Base-by-base conservation (phyloP, 2,113 vertebrate genomes). In the Colistium nudipinnis region DNA sequence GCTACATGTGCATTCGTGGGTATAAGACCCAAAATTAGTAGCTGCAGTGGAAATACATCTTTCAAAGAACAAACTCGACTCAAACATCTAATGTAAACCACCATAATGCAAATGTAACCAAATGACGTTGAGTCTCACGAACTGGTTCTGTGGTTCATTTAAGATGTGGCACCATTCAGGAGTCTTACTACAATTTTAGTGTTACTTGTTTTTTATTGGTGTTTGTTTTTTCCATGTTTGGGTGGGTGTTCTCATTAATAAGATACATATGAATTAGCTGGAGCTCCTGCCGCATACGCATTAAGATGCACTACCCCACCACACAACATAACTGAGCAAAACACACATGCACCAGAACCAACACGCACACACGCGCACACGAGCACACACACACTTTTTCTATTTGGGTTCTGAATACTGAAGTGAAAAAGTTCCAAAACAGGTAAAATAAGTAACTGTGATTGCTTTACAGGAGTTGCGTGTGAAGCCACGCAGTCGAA, bases 191-290 rank as follows among this genome's bases (percentile, higher is more conserved):
- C 60, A 47, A 85, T 49, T 51, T 33, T 48, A 83, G 82, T 80
- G 78, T 87, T 88, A 49, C 41, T 71, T 52, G 62, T 71, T 25
- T 84, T 87, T 87, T 86, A 86, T 83, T 89, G 68, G 54, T 64
- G 80, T 82, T 87, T 88, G 64, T 84, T 82, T 73, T 79, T 41
- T 25, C 73, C 82, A 72, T 7, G 27, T 59, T 82, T 77, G 74
- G 31, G 74, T n/a, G 80, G 75, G 73, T 68, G 86, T 78, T 84
- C 84, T 87, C 79, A 82, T 82, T 89, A 91, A 91, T 87, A 74
- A 75, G 72, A 87, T 59, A 65, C 88, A 88, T 33, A 82, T 87
- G 80, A 83, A 76, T 62, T 35, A 60, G 16, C 11, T 11, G 59
- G 71, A 62, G 38, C 56, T 70, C 76, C 47, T 78, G 57, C 70